A percentile compares a stretch with the other conserved stretches of the same genome.
Conservation (phyloP, 2,888 invertebrate species). For the Trissolcus brochymenae region DNA sequence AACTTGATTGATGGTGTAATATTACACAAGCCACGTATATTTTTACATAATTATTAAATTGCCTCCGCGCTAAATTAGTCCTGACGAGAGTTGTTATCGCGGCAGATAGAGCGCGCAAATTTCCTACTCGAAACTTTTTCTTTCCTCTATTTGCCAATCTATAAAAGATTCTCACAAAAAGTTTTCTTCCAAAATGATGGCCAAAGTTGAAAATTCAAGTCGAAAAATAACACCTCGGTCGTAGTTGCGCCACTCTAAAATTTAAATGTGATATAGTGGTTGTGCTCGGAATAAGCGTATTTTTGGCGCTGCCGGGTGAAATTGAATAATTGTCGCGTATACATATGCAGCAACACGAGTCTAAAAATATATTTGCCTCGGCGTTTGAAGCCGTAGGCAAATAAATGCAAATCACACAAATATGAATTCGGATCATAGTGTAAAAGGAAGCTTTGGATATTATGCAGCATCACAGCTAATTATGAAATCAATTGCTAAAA, state of each 20-base stretch:
- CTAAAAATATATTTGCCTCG: conserved; percentile 54
- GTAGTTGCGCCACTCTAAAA: too few relatives aligned
- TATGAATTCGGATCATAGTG: conserved; percentile 44
- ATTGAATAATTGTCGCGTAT: conserved; percentile 55
- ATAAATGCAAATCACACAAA: conserved; percentile 56
- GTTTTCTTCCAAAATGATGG: too few relatives aligned
- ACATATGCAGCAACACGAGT: conserved; percentile 56
- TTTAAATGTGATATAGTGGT: too few relatives aligned
- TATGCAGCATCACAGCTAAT: conserved; percentile 53
- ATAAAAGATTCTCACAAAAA: too few relatives aligned
- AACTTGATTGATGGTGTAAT: conserved; percentile 22
- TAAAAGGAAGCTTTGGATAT: conserved; percentile 52
- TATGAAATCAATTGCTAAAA: conserved; percentile 45
- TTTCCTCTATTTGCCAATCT: not conserved
- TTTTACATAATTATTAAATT: conserved; percentile 38
- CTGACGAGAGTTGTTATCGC: conserved; percentile 25
- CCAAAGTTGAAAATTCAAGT: too few relatives aligned
- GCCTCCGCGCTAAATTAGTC: conserved; percentile 27
- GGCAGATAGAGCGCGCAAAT: conserved; percentile 4
- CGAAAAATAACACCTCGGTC: too few relatives aligned
- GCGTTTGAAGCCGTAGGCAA: conserved; percentile 44
- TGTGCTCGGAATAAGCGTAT: conserved; percentile 19
- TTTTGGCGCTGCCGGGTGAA: conserved; percentile 36
- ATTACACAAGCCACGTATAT: conserved; percentile 15
- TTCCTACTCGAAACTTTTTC: conserved; percentile 7